Conservation (phyloP, 1,140 invertebrate species). For the Zaprionus camerounensis region DNA sequence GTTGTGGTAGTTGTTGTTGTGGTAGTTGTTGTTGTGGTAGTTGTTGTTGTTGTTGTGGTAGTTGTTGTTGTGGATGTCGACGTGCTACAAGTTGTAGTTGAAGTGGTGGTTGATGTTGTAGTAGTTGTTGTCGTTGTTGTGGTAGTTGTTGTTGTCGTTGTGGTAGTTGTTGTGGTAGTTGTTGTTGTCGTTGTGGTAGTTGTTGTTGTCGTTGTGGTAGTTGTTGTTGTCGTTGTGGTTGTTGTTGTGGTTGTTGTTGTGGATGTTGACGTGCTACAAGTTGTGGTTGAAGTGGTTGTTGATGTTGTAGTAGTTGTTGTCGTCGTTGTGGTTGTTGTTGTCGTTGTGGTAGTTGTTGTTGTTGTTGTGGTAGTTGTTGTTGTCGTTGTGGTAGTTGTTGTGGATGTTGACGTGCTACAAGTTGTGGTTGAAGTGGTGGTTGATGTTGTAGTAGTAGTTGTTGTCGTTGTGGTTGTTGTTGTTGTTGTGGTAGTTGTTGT, state of each 20-base stretch:
- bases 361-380: background rate
- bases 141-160: background rate
- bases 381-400: background rate
- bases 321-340: background rate
- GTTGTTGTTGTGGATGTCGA: constrained; percentile 17
- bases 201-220: constrained; percentile 20
- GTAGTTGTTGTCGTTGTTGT: constrained; percentile 22
- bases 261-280: background rate
- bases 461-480: background rate
- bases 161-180: constrained; percentile 7
- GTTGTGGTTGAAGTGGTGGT: constrained; percentile 17
- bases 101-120: constrained; percentile 26
- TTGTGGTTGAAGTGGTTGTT: constrained; percentile 12
- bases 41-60: constrained; percentile 12
- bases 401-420: background rate
- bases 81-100: constrained; percentile 1
- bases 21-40: constrained; percentile 19
- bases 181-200: constrained; percentile 24
- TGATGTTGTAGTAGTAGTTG: background rate
- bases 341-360: constrained; percentile 3
- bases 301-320: constrained; percentile 21
- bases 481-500: background rate
- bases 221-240: background rate
- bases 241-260: constrained; percentile 21
- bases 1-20: background rate